These are phyloP conservation scores for Pseudococcus jackbeardsleyi DNA, from an alignment of 2,888 invertebrate species.

Conservation along the genomic window DNA sequence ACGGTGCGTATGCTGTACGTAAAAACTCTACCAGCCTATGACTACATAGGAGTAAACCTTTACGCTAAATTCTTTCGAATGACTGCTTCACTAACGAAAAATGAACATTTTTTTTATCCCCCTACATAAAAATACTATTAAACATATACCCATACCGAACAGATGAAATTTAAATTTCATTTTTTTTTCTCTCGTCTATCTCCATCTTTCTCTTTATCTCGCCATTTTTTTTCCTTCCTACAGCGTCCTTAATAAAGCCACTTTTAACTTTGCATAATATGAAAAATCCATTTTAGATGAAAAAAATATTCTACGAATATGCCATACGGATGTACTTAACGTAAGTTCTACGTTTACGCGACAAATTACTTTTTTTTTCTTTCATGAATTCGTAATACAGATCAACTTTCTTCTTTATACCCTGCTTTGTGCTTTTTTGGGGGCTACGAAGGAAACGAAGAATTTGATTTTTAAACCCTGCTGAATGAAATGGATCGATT, in stretches of 20 bases:
- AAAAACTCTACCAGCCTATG: neutral
- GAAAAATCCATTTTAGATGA: slow-evolving; percentile 39
- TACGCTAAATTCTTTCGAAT: slow-evolving; percentile 18
- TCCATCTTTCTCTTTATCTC: neutral
- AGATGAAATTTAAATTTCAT: slow-evolving; percentile 37
- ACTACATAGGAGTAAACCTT: neutral
- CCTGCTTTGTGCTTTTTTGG: neutral
- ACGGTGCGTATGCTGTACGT: neutral
- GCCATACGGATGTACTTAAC: neutral
- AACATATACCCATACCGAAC: slow-evolving; percentile 32
- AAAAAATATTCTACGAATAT: slow-evolving; percentile 8
- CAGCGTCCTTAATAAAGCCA: slow-evolving; percentile 19
- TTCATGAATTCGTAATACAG: slow-evolving; percentile 15
- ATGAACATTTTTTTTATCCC: neutral
- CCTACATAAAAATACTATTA: slow-evolving; percentile 38
- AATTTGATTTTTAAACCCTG: neutral
- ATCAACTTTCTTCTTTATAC: neutral
- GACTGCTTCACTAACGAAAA: slow-evolving; percentile 16
- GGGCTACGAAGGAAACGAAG: neutral
- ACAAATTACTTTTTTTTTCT: slow-evolving; percentile 26
- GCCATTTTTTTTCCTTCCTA: neutral
- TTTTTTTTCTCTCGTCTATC: neutral
- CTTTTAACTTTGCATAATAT: slow-evolving; percentile 35
- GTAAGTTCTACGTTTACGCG: slow-evolving; percentile 20
- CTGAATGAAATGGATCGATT: too few relatives aligned